A percentile compares a stretch with the other conserved stretches of the same genome.
These are phyloP conservation scores for Venusia cambrica DNA, from an alignment of 2,888 invertebrate species.

Conservation along the genomic window DNA sequence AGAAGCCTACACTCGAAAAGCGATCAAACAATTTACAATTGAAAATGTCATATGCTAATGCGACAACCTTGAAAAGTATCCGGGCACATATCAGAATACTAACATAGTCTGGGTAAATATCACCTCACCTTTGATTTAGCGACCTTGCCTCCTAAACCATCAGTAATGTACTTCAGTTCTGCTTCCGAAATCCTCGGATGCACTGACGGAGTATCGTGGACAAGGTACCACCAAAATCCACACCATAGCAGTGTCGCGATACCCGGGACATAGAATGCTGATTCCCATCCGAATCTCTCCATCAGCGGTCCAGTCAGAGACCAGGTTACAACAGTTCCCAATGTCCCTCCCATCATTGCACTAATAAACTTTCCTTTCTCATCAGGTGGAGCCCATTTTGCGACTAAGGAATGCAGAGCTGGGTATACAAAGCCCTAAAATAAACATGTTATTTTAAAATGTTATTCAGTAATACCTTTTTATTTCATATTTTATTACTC, in stretches of 20 bases:
- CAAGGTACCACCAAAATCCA: conserved; percentile 82
- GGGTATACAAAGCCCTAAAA: conserved; percentile 83
- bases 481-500: no score
- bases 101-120: conserved; percentile 34
- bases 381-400: conserved; percentile 87
- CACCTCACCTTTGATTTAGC: conserved; percentile 77
- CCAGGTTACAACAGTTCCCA: conserved; percentile 86
- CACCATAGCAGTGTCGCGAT: conserved; percentile 79
- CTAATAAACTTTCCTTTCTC: conserved; percentile 88
- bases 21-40: conserved; percentile 24
- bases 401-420: conserved; percentile 83
- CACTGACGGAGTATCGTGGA: conserved; percentile 83
- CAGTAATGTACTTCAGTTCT: conserved; percentile 83
- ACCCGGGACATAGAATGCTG: conserved; percentile 84
- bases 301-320: conserved; percentile 84
- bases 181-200: conserved; percentile 82
- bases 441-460: conserved; percentile 1
- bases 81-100: no score
- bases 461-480: no score
- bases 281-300: conserved; percentile 83
- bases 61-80: conserved; percentile 23
- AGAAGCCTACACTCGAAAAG: conserved; percentile 22
- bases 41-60: conserved; percentile 35
- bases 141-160: conserved; percentile 80
- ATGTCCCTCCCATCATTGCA: conserved; percentile 86